Evolutionary conservation across 2,113 vertebrate species (phyloP), one percentile per base, ranked within the genome.

Genomic region (Lathamus discolor): DNA sequence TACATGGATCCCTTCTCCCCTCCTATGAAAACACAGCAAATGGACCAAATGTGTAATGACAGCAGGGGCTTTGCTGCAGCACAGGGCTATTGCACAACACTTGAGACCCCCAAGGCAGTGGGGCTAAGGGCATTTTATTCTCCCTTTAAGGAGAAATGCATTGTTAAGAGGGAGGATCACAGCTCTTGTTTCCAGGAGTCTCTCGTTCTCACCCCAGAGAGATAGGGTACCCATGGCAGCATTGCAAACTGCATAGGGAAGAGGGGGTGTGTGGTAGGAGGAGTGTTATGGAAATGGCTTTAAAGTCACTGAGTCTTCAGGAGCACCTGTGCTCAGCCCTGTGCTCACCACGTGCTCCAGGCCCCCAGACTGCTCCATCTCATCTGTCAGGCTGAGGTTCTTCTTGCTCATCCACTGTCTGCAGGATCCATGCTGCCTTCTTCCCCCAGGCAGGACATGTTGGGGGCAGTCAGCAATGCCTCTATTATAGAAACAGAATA

Each of bases 311-410:
- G 48, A 55, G 33, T 6, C 74, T 64, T 28, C 41, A 59, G 73
- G 44, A 74, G 31, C 41, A 18, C 15, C 31, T 84, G 15, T 0
- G 1, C 57, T 72, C 57, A 77, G 48, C 19, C 37, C 75, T 59
- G 43, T 49, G 52, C 37, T 83, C 49, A 39, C 22, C 2, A 1
- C 0, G 0, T 25, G 63, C 28, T 70, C 39, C 35, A 51, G 25
- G 9, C 61, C 76, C 88, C 63, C 74, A 76, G 14, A 51, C 2
- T 41, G 3, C 8, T 77, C 37, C 55, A 83, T 48, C 61, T 57
- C 28, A 12, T 49, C 62, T 41, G 41, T 28, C 37, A 74, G 54
- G 28, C 37, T 86, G 57, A 63, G 46, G 35, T 22, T 90, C 68
- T 46, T 68, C 44, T 64, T 62, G 66, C 28, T 92, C 12, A 11